Percentiles rank a stretch among this genome's conserved stretches.
These are phyloP conservation scores for Dicyrtomina minuta DNA, from an alignment of 2,888 invertebrate species.

Conservation along the genomic window DNA sequence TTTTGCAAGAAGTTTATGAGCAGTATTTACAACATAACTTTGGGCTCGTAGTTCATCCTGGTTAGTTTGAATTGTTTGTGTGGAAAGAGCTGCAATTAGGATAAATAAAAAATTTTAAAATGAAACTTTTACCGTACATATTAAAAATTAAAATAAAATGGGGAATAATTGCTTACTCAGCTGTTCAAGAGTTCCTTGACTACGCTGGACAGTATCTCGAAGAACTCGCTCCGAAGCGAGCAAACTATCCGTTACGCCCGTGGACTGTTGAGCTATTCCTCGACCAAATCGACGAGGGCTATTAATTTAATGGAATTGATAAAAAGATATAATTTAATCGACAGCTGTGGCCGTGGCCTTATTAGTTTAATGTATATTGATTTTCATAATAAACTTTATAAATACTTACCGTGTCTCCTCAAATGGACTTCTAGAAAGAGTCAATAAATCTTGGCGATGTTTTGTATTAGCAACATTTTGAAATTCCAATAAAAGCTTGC, in stretches of 20 bases:
- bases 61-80: conserved; percentile 64
- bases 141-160: conserved; percentile 40
- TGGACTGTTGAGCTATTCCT: conserved; percentile 63
- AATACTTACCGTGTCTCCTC: conserved; percentile 27
- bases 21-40: conserved; percentile 82
- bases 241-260: conserved; percentile 80
- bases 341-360: neutral
- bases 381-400: neutral
- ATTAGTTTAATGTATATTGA: neutral
- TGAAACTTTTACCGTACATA: neutral
- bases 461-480: conserved; percentile 61
- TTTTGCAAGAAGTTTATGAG: conserved; percentile 87
- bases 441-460: conserved; percentile 38
- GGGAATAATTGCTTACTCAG: conserved; percentile 66
- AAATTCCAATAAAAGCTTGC: conserved; percentile 76
- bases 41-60: conserved; percentile 81
- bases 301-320: no score
- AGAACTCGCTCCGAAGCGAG: conserved; percentile 76
- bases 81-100: conserved; percentile 60
- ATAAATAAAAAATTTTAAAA: neutral
- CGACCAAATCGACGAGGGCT: conserved; percentile 23
- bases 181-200: conserved; percentile 79
- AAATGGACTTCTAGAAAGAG: conserved; percentile 38
- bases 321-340: no score
- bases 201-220: conserved; percentile 81